These are phyloP conservation scores for Dryoscopus gambensis DNA, from an alignment of 2,113 vertebrate genomes.

Conservation along the genomic window DNA sequence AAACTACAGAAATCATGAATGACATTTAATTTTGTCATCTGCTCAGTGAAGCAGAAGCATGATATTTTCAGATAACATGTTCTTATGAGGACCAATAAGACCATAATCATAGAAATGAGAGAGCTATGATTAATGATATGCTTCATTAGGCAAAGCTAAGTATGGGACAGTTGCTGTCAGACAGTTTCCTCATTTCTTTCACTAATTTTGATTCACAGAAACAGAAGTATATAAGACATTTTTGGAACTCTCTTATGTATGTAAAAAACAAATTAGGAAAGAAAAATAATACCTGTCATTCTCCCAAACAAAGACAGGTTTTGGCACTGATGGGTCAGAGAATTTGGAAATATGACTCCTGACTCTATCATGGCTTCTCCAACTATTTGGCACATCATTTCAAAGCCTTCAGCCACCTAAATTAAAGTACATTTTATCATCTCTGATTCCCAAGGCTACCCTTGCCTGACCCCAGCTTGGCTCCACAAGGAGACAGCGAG, in stretches of 20 bases:
- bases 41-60: background rate
- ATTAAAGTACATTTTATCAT: background rate
- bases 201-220: background rate
- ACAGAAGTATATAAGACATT: background rate
- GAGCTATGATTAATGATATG: background rate
- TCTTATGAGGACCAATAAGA: background rate
- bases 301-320: background rate
- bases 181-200: background rate
- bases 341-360: background rate
- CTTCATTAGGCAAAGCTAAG: constrained; percentile 1
- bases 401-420: background rate
- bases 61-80: background rate
- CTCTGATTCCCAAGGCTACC: background rate
- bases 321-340: background rate
- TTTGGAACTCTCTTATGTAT: background rate
- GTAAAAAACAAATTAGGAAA: background rate
- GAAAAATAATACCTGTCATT: background rate
- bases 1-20: background rate
- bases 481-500: background rate
- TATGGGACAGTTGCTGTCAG: background rate
- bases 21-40: background rate
- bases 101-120: background rate
- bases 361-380: background rate
- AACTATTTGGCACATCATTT: background rate
- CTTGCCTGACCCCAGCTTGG: background rate